Evolutionary conservation across 1,140 invertebrate genomes (phyloP), one percentile per base, ranked within the genome.

Genomic region (Drosophila albomicans): DNA sequence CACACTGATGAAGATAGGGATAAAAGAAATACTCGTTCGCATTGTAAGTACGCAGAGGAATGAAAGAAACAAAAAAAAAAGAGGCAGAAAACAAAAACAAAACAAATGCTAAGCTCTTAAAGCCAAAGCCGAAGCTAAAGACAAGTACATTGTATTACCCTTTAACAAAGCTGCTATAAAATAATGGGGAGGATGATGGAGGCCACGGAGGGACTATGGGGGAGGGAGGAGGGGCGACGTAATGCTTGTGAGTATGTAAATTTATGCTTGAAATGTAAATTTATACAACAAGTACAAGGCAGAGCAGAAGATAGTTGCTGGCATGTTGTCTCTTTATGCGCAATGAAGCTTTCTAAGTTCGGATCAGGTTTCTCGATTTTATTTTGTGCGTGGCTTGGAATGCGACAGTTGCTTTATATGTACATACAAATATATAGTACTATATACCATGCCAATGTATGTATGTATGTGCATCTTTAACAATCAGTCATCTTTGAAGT

Each of bases 101-200:
- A 54, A 54, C 51, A 54, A 54, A 57, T 30, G 20, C 25, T 48
- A 38, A 63, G 61, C 48, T 20, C 46, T 25, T 49, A 38, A 51
- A 51, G 61, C 61, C 45, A 41, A 63, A 63, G 32, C 61, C 61
- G n/a, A 41, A 52, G 62, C 62, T 52, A 38, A 63, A 59, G 41
- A 59, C 57, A 48, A 30, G 25, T 30, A 52, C 49, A 30, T 28
- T 52, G 49, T 52, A 49, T 49, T 49, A 49, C 48, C 15, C 20
- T 49, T 49, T 28, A 49, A 49, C 8, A 49, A 28, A 49, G 16
- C 48, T 49, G 48, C 16, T 11, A 25, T 25, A 32, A 54, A 32
- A 15, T 32, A 15, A 54, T 28, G 20, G 5, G 16, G 11, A 38
- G 8, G 2, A 10, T 7, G 16, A 7, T 25, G 11, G 15, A 11